Base-by-base conservation (phyloP, 2,797 vertebrate genomes). In the Eulemur rubriventer region DNA sequence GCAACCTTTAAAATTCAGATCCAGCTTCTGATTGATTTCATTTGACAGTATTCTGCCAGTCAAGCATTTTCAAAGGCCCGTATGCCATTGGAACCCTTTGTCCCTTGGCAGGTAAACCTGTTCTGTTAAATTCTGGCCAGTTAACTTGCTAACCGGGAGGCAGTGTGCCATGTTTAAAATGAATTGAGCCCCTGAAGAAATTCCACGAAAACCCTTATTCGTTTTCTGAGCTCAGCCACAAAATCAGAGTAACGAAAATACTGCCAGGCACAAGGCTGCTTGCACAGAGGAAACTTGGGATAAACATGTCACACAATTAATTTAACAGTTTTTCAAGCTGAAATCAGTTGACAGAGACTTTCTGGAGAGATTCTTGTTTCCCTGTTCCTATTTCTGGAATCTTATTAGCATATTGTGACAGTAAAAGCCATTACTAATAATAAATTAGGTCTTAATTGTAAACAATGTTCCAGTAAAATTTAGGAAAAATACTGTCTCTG, bases 221-320 rank as follows among this genome's bases (percentile, higher is more conserved):
- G 20, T 24, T 18, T n/a, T 48, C 84, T 52, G 20, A 96, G 14
- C 24, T 38, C 91, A 28, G 20, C 33, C 70, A 67, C 76, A 63
- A 80, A 95, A 35, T 96, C 82, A 95, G 85, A 35, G 67, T 80
- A 92, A 94, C 78, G 94, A 96, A 96, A 8, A 48, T 93, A 55
- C 38, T 91, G 43, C 88, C 72, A 96, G 78, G 30, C 22, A 4
- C 18, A 59, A 55, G 28, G 22, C 83, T 96, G 65, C 86, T 24
- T 96, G 81, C 83, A 52, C 0, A 59, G 96, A 98, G 46, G 75
- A 97, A 95, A 81, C 85, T 95, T 91, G 96, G 57, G 55, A 76
- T 63, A 98, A 98, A 95, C 41, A 89, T 35, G 55, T 61, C 94
- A 84, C 72, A 65, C 72, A 65, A 97, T 98, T 97, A 98, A 98